Evolutionary conservation across 2,113 vertebrate genomes (phyloP).

Genomic region (Perognathus longimembris): DNA sequence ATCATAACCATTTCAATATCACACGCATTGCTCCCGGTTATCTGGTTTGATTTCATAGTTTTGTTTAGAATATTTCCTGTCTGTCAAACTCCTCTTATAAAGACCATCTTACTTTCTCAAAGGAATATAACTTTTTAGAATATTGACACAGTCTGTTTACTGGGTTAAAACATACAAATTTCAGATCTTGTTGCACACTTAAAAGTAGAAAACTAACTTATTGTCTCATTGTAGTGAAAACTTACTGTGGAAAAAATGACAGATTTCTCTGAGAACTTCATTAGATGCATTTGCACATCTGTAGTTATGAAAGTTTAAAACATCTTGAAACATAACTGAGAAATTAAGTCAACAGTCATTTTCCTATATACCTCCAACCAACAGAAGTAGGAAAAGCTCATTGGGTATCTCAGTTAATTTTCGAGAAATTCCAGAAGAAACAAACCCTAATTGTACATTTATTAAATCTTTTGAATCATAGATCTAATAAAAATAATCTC

Average conservation of each 20-base stretch:
- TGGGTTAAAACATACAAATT: background rate
- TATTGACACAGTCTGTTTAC: background rate
- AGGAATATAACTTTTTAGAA: background rate
- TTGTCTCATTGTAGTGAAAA: background rate
- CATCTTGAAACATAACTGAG: slow-evolving; percentile 57
- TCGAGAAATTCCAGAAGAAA: slow-evolving; percentile 35
- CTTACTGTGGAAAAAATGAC: background rate
- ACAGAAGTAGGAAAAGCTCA: background rate
- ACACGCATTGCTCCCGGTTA: background rate
- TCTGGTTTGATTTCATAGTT: background rate
- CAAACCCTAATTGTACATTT: background rate
- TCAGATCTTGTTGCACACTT: background rate
- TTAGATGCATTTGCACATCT: background rate
- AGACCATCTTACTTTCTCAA: background rate
- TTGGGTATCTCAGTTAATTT: background rate
- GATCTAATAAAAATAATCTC: background rate
- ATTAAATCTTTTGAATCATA: background rate
- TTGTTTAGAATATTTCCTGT: background rate
- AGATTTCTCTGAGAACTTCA: background rate
- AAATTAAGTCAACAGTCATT: slow-evolving; percentile 36
- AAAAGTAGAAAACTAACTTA: background rate
- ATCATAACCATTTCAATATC: background rate
- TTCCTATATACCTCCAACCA: background rate
- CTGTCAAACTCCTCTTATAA: background rate
- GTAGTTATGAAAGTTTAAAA: slow-evolving; percentile 5